Conservation (phyloP, 2,113 vertebrate species). For the Puffinus mauretanicus region DNA sequence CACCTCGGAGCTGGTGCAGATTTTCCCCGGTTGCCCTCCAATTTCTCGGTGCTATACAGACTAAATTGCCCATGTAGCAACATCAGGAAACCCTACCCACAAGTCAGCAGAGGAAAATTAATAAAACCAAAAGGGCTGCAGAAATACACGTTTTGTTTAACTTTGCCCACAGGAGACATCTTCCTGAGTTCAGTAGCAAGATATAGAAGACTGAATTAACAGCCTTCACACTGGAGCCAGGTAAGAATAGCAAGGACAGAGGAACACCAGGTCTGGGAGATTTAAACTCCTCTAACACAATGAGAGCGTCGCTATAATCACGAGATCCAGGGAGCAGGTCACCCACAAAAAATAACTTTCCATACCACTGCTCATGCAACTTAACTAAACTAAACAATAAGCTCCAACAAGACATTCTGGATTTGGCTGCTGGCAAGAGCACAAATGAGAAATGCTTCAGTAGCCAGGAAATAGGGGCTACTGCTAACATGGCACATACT, state of each 20-base stretch:
- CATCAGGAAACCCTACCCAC: not conserved
- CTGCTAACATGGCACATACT: not conserved
- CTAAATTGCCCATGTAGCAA: not conserved
- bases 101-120: constrained; percentile 15
- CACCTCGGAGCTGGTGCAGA: not conserved
- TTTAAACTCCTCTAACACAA: not conserved
- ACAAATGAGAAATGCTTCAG: constrained; percentile 31
- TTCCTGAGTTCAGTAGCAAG: not conserved
- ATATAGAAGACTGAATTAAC: not conserved
- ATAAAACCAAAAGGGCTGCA: not conserved
- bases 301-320: not conserved
- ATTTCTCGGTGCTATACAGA: not conserved
- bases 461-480: not conserved
- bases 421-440: constrained; percentile 41
- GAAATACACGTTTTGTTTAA: not conserved
- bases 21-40: not conserved
- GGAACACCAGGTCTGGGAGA: not conserved
- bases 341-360: not conserved
- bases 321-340: not conserved
- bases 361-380: not conserved
- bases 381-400: not conserved
- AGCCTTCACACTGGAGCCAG: not conserved
- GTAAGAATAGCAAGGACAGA: not conserved
- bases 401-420: not conserved
- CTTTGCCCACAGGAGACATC: not conserved